Conservation (phyloP, 2,888 invertebrate species). For the Automeris io region DNA sequence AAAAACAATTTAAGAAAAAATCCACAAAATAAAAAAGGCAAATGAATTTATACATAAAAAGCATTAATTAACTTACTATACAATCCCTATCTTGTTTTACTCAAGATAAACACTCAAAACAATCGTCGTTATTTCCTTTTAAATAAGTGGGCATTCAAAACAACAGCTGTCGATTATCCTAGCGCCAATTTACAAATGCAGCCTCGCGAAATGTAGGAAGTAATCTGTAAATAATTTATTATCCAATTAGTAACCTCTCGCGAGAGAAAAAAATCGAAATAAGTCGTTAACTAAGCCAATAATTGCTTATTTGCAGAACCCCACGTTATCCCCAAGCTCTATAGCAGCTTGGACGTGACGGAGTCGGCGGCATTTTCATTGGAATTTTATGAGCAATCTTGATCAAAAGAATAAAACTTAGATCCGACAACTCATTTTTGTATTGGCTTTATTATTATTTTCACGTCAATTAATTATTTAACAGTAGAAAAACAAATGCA, state of each 20-base stretch:
- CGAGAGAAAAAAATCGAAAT: conserved; percentile 44
- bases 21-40: too few relatives aligned
- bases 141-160: conserved; percentile 7
- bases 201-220: conserved; percentile 32
- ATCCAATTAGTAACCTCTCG: conserved; percentile 45
- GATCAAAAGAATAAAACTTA: conserved; percentile 22
- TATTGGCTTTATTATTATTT: too few relatives aligned
- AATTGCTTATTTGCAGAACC: conserved; percentile 52
- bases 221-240: conserved; percentile 50
- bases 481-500: too few relatives aligned
- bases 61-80: too few relatives aligned
- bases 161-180: conserved; percentile 29
- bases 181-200: conserved; percentile 27
- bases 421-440: not conserved
- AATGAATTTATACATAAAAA: too few relatives aligned
- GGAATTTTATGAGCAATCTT: conserved; percentile 26
- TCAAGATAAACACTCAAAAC: too few relatives aligned
- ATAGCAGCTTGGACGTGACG: conserved; percentile 25
- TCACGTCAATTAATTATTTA: too few relatives aligned
- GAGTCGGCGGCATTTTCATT: conserved; percentile 19
- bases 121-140: too few relatives aligned
- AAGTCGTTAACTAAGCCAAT: conserved; percentile 39
- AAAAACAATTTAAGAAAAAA: too few relatives aligned
- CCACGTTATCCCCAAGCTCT: conserved; percentile 10
- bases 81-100: too few relatives aligned